Conservation (phyloP, 1,140 invertebrate species). For the Ruditapes philippinarum region DNA sequence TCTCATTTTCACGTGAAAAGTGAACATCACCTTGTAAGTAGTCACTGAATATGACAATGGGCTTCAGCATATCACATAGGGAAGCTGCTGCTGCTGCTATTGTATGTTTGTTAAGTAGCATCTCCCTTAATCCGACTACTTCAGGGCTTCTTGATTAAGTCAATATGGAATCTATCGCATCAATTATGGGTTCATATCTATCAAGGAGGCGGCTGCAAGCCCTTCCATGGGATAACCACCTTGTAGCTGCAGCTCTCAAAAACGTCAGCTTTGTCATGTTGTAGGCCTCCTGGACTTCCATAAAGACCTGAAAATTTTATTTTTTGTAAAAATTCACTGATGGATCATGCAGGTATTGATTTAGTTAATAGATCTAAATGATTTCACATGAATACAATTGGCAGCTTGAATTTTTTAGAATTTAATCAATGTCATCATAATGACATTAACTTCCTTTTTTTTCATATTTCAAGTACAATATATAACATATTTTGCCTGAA, state of each 20-base stretch:
- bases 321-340: not conserved
- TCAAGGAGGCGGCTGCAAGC: conserved; percentile 43
- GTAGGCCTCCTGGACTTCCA: conserved; percentile 31
- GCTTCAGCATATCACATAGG: conserved; percentile 39
- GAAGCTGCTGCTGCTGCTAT: conserved; percentile 32
- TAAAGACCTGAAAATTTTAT: conserved; percentile 33
- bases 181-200: conserved; percentile 34
- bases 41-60: not conserved
- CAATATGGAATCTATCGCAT: conserved; percentile 12
- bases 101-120: conserved; percentile 34
- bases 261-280: not conserved
- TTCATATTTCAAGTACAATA: no score
- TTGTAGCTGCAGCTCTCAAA: conserved; percentile 32
- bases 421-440: no score
- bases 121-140: conserved; percentile 27
- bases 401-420: no score
- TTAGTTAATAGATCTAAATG: not conserved
- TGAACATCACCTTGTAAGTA: conserved; percentile 32
- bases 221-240: conserved; percentile 49
- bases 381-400: conserved; percentile 6
- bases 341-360: no score
- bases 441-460: no score
- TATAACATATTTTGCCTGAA: no score
- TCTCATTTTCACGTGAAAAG: conserved; percentile 11
- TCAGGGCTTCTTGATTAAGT: not conserved